Conservation (phyloP, 2,113 vertebrate genomes). For the Sapajus apella region DNA sequence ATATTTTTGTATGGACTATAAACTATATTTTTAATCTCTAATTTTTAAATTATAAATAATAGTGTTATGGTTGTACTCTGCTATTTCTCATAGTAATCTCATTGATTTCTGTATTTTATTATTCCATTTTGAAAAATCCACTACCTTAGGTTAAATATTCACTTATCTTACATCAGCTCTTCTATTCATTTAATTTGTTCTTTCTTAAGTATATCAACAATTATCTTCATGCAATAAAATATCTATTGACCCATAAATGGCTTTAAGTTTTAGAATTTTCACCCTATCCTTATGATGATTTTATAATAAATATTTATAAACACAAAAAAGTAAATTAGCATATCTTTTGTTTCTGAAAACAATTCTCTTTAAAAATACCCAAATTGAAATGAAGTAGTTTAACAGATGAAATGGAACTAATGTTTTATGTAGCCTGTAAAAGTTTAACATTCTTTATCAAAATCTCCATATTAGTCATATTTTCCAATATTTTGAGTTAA, state of each 20-base stretch:
- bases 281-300: not conserved
- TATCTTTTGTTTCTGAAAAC: not conserved
- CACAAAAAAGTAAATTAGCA: not conserved
- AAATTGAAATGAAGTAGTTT: slow-evolving; percentile 2
- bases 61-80: not conserved
- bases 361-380: not conserved
- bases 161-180: not conserved
- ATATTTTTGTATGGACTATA: not conserved
- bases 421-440: slow-evolving; percentile 4
- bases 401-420: not conserved
- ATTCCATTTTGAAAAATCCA: not conserved
- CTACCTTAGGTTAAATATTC: not conserved
- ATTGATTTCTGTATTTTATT: not conserved
- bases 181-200: not conserved
- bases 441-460: not conserved
- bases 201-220: not conserved
- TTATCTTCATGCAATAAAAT: not conserved
- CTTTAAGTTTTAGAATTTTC: not conserved
- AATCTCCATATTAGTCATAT: not conserved
- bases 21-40: not conserved
- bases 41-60: not conserved
- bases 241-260: not conserved
- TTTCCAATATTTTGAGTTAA: slow-evolving; percentile 25
- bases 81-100: not conserved
- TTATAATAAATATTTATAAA: not conserved